Base-by-base conservation (phyloP, 2,888 invertebrate genomes). In the Branchellion lobata region DNA sequence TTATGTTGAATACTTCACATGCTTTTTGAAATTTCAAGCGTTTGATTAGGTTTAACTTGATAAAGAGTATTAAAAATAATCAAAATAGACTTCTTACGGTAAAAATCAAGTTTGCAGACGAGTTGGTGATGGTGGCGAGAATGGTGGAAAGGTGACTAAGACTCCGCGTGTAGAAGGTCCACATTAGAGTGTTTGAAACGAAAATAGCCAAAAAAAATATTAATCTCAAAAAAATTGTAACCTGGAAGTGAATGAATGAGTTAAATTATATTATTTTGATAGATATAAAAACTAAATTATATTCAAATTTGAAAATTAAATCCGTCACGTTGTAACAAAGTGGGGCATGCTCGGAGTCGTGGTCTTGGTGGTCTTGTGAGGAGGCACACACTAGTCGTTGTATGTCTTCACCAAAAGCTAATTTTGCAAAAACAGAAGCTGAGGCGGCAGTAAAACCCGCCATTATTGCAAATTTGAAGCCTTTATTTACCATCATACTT, bases 101-200 rank as follows among this genome's bases (percentile, higher is more conserved):
- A 24, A 73, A 24, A n/a, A 73, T 29, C 5, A 73, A 40, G 31
- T 73, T 73, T 36, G 47, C 24, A 24, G 40, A 73, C 8, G 73
- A 73, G 47, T 73, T 73, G 18, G 47, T 73, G 21, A 73, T 5
- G 14, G 73, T 47, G 3, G 73, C 36, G 24, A 47, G 5, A 14
- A 73, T 24, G 24, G 73, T 40, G 21, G 36, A n/a, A 40, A 47
- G 36, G 14, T 24, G 73, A 11, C 34, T 11, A 29, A 73, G 73
- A 40, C 73, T 73, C 24, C 34, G 5, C 5, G 73, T 73, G 27
- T 29, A 73, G 24, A 73, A 73, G 3, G 73, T 73, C 73, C 73
- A 73, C 73, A 73, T 73, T 5, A 73, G 73, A 14, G 40, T 24
- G 24, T 73, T 73, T n/a, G 29, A 73, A 11, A 40, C 21, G 40